Evolutionary conservation across 1,140 invertebrate species (phyloP).

Genomic region (Diorhabda elongata): DNA sequence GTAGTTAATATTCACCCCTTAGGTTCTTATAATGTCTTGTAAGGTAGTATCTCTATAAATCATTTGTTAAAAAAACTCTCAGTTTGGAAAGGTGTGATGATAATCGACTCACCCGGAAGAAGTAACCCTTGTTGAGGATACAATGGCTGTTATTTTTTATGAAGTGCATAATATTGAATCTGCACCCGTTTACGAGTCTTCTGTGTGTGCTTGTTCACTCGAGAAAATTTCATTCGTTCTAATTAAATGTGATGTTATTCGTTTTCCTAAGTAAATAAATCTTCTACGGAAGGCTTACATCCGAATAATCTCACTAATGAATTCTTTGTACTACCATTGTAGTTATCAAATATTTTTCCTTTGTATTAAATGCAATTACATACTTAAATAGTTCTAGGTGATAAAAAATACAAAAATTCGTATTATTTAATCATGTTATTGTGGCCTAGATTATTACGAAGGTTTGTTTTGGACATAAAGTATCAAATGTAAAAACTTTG

Average conservation of each 20-base stretch:
- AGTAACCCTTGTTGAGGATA: conserved; percentile 32
- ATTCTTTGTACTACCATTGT: too few species aligned
- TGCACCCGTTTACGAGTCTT: conserved; percentile 24
- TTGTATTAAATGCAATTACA: too few species aligned
- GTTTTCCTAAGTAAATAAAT: not conserved
- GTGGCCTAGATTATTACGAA: too few species aligned
- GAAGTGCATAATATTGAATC: conserved; percentile 19
- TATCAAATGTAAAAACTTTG: too few species aligned
- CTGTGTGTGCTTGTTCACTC: conserved; percentile 25
- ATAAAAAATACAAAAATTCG: too few species aligned
- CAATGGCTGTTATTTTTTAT: conserved; percentile 32
- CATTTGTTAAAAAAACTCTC: conserved; percentile 34
- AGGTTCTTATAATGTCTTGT: not conserved
- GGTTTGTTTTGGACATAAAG: too few species aligned
- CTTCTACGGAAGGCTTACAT: not conserved
- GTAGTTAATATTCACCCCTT: conserved; percentile 27
- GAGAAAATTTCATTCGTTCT: conserved; percentile 28
- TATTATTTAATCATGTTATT: too few species aligned
- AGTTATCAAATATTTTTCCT: too few species aligned
- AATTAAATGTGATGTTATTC: conserved; percentile 21
- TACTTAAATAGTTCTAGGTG: too few species aligned
- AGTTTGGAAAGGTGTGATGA: conserved; percentile 38
- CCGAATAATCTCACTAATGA: too few species aligned
- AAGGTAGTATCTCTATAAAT: conserved; percentile 30
- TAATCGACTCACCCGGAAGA: conserved; percentile 36